Percentiles rank a stretch among this genome's conserved stretches.
Evolutionary conservation across 2,888 invertebrate species (phyloP).

Genomic region (Disparrhopalites patrizii): DNA sequence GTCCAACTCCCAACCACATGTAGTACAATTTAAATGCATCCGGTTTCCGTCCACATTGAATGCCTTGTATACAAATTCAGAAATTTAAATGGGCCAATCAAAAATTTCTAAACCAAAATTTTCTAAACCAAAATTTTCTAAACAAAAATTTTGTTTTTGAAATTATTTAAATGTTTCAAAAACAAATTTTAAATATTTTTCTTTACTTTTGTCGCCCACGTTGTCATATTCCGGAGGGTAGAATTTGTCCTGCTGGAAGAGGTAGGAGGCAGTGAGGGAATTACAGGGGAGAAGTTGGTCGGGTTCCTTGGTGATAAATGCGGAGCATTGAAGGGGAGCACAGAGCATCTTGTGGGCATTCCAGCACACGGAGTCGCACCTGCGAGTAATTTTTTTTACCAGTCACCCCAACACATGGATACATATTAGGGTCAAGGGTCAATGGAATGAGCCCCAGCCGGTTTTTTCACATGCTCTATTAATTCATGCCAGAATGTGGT

Average conservation of each 20-base stretch:
- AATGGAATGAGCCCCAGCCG: too few relatives aligned
- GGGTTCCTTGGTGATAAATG: conserved; percentile 61
- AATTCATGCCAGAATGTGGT: too few relatives aligned
- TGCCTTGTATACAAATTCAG: conserved; percentile 54
- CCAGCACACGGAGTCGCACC: conserved; percentile 75
- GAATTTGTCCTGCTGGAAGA: conserved; percentile 80
- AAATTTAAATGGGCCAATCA: too few relatives aligned
- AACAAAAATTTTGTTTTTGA: too few relatives aligned
- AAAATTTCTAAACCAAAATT: too few relatives aligned
- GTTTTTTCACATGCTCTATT: too few relatives aligned
- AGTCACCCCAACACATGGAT: too few relatives aligned
- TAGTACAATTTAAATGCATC: conserved; percentile 91
- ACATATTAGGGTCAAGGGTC: too few relatives aligned
- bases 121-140: too few relatives aligned
- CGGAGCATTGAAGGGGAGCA: conserved; percentile 71
- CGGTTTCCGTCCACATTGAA: conserved; percentile 88
- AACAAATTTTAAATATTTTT: not conserved
- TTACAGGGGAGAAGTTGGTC: conserved; percentile 65
- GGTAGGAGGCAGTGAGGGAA: conserved; percentile 67
- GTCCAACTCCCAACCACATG: conserved; percentile 81
- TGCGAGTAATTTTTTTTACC: conserved; percentile 50
- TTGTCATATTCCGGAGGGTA: conserved; percentile 70
- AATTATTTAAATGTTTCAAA: not conserved
- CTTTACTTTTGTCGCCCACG: conserved; percentile 72
- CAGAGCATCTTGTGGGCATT: conserved; percentile 83